Base-by-base conservation (phyloP, 1,140 invertebrate species). In the Diorhabda elongata region DNA sequence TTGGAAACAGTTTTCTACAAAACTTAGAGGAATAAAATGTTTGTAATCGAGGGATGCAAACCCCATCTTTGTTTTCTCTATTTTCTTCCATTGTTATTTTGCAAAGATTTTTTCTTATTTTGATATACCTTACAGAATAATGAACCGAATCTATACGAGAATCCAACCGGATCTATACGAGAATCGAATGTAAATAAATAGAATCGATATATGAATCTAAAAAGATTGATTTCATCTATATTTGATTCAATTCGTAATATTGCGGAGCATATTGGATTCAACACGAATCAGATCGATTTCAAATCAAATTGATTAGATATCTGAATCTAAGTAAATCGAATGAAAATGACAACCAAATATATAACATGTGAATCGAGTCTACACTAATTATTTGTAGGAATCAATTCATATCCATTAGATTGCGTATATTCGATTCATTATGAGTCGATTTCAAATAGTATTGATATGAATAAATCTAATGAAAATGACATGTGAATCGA, bases 41-140 rank as follows among this genome's bases (percentile, higher is more conserved):
- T 44, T 63, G 69, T 63, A 73, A 76, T 64, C 71, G 74, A 76
- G 73, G 70, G 67, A 72, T 74, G 68, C 70, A 73, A 76, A 74
- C 73, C 74, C 74, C 71, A 62, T 69, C 67, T 69, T 65, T 64
- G 69, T 70, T 69, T 68, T 75, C 67, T 69, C 47, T 73, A 44
- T 68, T 61, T 61, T 26, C 11, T 42, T 61, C 9, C 8, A n/a
- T 42, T 4, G 11, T 26, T 60, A n/a, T 26, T 42, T 26, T n/a
- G 11, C 60, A 61, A 61, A 43, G 3, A 4, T 61, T 8, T 42
- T 26, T 61, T 26, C n/a, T 42, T 3, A 26, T n/a, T 5, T 26
- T 4, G 42, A 42, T 43, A 9, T 42, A 26, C 8, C 11, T 61
- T n/a, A 42, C 11, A 61, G 60, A 9, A 61, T 2, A 56, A 6